A percentile compares a stretch with the other conserved stretches of the same genome.
Evolutionary conservation across 2,797 vertebrate genomes (phyloP).

Genomic region (Bradypus variegatus): DNA sequence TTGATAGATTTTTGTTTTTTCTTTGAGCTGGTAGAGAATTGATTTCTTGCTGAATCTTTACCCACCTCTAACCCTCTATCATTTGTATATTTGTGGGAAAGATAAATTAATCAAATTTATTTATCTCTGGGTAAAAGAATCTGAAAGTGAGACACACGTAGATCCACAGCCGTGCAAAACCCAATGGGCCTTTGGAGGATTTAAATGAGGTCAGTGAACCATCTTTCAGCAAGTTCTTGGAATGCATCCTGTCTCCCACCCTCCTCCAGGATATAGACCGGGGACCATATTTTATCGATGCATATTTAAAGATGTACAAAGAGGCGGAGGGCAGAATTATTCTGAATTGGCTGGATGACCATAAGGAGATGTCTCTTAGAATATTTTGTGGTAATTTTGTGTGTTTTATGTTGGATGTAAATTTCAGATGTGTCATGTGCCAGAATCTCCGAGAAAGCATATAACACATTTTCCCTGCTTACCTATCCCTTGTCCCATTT

Average conservation of each 20-base stretch:
- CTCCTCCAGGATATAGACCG: background rate
- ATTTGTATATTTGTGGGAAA: constrained; percentile 8
- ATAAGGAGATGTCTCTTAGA: constrained; percentile 24
- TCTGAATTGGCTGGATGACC: constrained; percentile 57
- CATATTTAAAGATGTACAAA: constrained; percentile 30
- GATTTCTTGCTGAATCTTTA: constrained; percentile 35
- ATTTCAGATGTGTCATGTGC: constrained; percentile 60
- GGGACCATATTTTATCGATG: constrained; percentile 37
- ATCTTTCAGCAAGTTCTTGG: constrained; percentile 64
- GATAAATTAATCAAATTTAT: constrained; percentile 47
- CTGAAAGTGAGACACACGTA: constrained; percentile 50
- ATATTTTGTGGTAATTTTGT: constrained; percentile 51
- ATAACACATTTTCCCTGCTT: constrained; percentile 37
- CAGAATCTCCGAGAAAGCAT: constrained; percentile 45
- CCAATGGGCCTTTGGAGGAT: constrained; percentile 50
- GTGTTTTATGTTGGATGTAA: constrained; percentile 53
- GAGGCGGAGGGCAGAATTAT: background rate
- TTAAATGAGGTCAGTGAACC: constrained; percentile 66
- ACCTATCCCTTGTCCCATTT: constrained; percentile 16
- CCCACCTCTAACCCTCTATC: constrained; percentile 22
- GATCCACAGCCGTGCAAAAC: constrained; percentile 31
- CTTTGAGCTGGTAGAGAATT: constrained; percentile 24
- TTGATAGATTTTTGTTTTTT: background rate
- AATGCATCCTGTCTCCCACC: constrained; percentile 53
- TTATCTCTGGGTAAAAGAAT: constrained; percentile 34